These are phyloP conservation scores for Serranus cabrilla DNA, from an alignment of 2,797 vertebrate species.

Conservation along the genomic window DNA sequence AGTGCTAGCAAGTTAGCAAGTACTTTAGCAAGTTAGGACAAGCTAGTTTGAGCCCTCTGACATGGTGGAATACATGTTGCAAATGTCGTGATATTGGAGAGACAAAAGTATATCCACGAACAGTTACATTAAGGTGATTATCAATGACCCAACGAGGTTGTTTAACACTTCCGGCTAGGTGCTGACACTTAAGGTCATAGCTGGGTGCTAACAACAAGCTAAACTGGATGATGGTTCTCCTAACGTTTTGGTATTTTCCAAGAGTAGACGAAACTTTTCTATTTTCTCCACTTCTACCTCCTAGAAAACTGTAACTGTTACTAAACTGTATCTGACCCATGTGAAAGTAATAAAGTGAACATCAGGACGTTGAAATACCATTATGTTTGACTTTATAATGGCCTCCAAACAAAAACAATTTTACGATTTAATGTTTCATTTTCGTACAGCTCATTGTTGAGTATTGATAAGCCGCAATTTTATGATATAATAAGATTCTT, in stretches of 20 bases:
- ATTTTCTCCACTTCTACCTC: background rate
- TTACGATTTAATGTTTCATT: background rate
- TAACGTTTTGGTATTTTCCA: background rate
- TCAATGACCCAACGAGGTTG: no score
- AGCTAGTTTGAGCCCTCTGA: accelerated
- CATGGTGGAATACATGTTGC: background rate
- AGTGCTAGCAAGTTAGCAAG: background rate
- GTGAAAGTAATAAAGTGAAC: no score
- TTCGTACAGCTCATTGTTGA: background rate
- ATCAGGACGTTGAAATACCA: no score
- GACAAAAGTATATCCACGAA: background rate
- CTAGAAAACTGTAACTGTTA: background rate
- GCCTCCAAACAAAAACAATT: background rate
- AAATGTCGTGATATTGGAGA: accelerated
- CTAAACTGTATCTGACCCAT: no score
- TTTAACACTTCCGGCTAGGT: background rate
- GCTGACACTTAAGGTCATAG: conserved; percentile 14
- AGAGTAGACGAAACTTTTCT: background rate
- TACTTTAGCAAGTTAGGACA: background rate
- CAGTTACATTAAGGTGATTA: accelerated
- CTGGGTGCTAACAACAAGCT: background rate
- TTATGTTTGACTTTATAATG: background rate
- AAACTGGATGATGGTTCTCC: background rate
- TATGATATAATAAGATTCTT: background rate
- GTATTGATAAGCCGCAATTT: background rate